These are phyloP conservation scores for Drosophila sucinea DNA, from an alignment of 1,140 invertebrate species.

Conservation along the genomic window DNA sequence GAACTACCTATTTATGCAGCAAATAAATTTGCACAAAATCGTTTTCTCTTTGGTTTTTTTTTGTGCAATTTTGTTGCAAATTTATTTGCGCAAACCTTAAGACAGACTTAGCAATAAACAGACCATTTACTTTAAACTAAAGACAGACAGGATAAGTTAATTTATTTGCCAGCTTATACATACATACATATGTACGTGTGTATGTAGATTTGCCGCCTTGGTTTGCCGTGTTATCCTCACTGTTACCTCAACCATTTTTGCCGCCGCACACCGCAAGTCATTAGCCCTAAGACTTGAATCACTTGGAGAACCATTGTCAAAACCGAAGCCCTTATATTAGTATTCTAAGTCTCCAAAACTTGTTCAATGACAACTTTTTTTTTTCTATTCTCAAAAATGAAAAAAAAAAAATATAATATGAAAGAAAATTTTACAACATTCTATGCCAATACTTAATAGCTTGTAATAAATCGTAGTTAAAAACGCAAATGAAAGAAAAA, in stretches of 20 bases:
- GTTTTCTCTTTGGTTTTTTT: not conserved
- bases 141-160: conserved; percentile 30
- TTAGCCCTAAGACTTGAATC: conserved; percentile 55
- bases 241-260: conserved; percentile 59
- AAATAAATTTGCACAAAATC: not conserved
- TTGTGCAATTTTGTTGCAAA: not conserved
- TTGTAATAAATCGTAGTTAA: conserved; percentile 55
- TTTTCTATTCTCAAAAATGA: not conserved
- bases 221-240: conserved; percentile 47
- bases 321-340: conserved; percentile 10
- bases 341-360: not conserved
- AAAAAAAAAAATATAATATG: conserved; percentile 1
- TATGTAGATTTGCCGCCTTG: conserved; percentile 38
- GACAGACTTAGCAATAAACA: conserved; percentile 24
- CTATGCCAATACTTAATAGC: conserved; percentile 79
- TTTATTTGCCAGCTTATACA: conserved; percentile 16
- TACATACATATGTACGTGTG: no score
- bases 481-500: conserved; percentile 5
- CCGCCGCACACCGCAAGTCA: conserved; percentile 51
- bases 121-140: conserved; percentile 29
- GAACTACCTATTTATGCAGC: not conserved
- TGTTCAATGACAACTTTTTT: not conserved
- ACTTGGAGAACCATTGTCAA: not conserved
- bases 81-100: conserved; percentile 5
- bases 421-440: conserved; percentile 30